Base-by-base conservation (phyloP, 2,888 invertebrate species). In the Chloroclysta siterata region DNA sequence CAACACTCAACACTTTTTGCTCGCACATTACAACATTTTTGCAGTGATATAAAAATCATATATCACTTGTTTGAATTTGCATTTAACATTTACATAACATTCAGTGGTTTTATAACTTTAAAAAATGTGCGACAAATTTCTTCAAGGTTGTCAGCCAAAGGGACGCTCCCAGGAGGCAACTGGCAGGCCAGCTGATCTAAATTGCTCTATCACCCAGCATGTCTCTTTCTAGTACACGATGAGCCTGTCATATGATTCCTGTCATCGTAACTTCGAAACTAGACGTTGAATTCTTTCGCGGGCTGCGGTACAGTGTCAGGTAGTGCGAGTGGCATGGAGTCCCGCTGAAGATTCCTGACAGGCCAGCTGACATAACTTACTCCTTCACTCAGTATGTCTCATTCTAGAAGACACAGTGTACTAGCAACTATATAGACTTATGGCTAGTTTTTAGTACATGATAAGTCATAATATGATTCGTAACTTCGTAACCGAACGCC, bases 131-230 rank as follows among this genome's bases (percentile, higher is more conserved):
- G n/a, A n/a, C n/a, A n/a, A n/a, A n/a, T n/a, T n/a, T n/a, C n/a
- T n/a, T n/a, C n/a, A n/a, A n/a, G n/a, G n/a, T n/a, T n/a, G n/a
- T n/a, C n/a, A n/a, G n/a, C n/a, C n/a, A n/a, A n/a, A n/a, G 84
- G 54, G 84, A 85, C 65, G 84, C 83, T 56, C 54, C 84, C 83
- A 17, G 88, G 81, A 50, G 90, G 84, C 55, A 6, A 81, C 74
- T 88, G 89, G 79, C 91, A 91, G 60, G 90, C 80, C 76, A 92
- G 78, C 79, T 90, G 89, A n/a, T n/a, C n/a, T n/a, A n/a, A n/a
- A n/a, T n/a, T n/a, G n/a, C n/a, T n/a, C n/a, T n/a, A n/a, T n/a
- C n/a, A n/a, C n/a, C n/a, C n/a, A n/a, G n/a, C n/a, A n/a, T n/a
- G n/a, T n/a, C n/a, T n/a, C n/a, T n/a, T n/a, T n/a, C n/a, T n/a